Base-by-base conservation (phyloP, 2,888 invertebrate species). In the Carpatolechia fugitivella region DNA sequence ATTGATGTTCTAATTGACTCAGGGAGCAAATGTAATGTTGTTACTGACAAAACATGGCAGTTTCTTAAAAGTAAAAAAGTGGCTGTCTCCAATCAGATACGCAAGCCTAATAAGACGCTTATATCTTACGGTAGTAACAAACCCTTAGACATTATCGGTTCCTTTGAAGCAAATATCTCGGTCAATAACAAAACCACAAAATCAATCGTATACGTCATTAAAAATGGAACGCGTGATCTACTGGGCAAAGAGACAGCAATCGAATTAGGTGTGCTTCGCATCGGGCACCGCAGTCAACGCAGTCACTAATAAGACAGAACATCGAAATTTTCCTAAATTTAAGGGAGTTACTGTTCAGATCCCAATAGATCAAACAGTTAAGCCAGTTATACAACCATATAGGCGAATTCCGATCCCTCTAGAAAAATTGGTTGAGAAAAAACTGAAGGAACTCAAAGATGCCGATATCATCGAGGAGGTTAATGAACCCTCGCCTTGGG, bases 1-100 rank as follows among this genome's bases (percentile, higher is more conserved):
- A 50, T 58, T 7, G 48, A 61, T 0, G 57, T 66, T 55, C 35
- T 64, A 1, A 60, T 66, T 13, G 66, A 64, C 47, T 66, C 64
- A 0, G 64, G 63, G 1, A 56, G 63, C 16, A 62, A 54, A 44
- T 48, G n/a, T 18, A 66, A 65, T 36, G 35, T 66, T 1, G 56
- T 64, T 1, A 54, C 33, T 18, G 60, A 63, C 4, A 46, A 35
- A 14, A 61, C 63, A 0, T 64, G 64, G 63, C 40, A 55, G 3
- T 5, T 44, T 7, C 11, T 64, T 18, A 65, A 67, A 46, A 2
- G 20, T 0, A 35, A n/a, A 1, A 31, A 36, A 11, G 54, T 58
- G 1, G 1, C 5, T 16, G 52, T 58, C 7, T 7, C 5, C 0
- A 60, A 63, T 7, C 61, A 64, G 52, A 5, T 40, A 29, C 50